Percentiles rank a stretch among this genome's conserved stretches.
phyloP scores from a whole-genome alignment of 2,797 vertebrate species.

The Malacoraja senta region DNA sequence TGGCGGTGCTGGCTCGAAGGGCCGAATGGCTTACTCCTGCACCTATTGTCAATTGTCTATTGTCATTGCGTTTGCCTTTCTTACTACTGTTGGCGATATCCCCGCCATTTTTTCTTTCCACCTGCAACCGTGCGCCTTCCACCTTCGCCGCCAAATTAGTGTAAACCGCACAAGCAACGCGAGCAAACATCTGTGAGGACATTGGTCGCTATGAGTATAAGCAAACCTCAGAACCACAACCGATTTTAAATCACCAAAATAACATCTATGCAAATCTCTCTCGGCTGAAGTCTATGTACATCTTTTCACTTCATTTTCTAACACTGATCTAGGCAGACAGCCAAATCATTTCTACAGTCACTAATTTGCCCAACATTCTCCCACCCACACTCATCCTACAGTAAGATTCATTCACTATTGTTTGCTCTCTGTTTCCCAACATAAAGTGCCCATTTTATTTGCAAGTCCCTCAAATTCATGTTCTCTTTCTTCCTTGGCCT shows the following conservation, averaged over 20 bases:
- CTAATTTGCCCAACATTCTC: not conserved
- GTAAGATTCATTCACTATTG: not conserved
- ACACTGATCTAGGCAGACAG: not conserved
- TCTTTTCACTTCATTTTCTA: not conserved
- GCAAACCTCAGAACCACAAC: not conserved
- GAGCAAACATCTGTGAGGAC: too few relatives aligned
- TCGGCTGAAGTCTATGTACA: not conserved
- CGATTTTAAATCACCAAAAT: not conserved
- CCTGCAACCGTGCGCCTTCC: too few relatives aligned
- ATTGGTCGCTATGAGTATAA: not conserved
- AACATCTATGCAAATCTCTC: not conserved
- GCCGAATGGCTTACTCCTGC: too few relatives aligned
- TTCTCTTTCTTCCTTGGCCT: too few relatives aligned
- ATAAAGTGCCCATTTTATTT: not conserved
- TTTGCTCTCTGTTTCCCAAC: not conserved
- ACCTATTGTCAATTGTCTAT: too few relatives aligned
- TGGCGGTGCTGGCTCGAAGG: too few relatives aligned
- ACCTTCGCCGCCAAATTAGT: too few relatives aligned
- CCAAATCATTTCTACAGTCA: not conserved
- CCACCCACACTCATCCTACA: not conserved
- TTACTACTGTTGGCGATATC: too few relatives aligned
- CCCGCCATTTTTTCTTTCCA: too few relatives aligned
- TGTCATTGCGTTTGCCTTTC: too few relatives aligned
- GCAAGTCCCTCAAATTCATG: not conserved
- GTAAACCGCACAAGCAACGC: too few relatives aligned